Base-by-base conservation (phyloP, 2,888 invertebrate species). In the Uropetala carovei region DNA sequence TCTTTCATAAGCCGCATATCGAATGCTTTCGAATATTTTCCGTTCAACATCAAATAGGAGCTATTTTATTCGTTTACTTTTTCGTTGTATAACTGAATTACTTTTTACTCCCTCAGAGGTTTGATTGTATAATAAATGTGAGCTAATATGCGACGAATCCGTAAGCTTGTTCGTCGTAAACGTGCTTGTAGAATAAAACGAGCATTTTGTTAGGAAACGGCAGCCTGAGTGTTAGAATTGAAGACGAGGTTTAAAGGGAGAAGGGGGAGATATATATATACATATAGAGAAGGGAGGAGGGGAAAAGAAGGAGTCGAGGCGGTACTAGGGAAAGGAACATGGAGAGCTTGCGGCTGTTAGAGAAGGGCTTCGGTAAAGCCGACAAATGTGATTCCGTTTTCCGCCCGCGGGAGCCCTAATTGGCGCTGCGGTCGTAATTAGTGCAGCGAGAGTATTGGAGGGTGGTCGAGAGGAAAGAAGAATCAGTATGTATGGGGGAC, bases 351-450 rank as follows among this genome's bases (percentile, higher is more conserved):
- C 86, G 59, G 89, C 89, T 64, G 64, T n/a, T 16, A 56, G 64
- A 68, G 83, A 83, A 83, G 68, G 68, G 89, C 89, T 89, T 89
- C 89, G 64, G 64, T 60, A 60, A 89, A 89, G 64, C 89, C 43
- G 89, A 64, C 89, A 89, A 89, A 89, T 89, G 89, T 89, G 89
- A 89, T 89, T 89, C 89, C 89, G 89, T 89, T 89, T 89, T 64
- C 89, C 89, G 64, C 89, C 89, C 89, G 89, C 89, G 89, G 89
- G 89, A 30, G 89, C 64, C 89, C 89, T 89, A 89, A 89, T 89
- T 64, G 89, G 89, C 59, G 89, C 89, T 89, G 89, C 89, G 89
- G 89, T 89, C 89, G 64, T 89, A 89, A 89, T 89, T 89, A 89
- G 89, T 89, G 89, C 89, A 89, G 64, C 68, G 89, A 64, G 89